phyloP scores from a whole-genome alignment of 2,888 invertebrate genomes.

The Epirrhoe tristata region DNA sequence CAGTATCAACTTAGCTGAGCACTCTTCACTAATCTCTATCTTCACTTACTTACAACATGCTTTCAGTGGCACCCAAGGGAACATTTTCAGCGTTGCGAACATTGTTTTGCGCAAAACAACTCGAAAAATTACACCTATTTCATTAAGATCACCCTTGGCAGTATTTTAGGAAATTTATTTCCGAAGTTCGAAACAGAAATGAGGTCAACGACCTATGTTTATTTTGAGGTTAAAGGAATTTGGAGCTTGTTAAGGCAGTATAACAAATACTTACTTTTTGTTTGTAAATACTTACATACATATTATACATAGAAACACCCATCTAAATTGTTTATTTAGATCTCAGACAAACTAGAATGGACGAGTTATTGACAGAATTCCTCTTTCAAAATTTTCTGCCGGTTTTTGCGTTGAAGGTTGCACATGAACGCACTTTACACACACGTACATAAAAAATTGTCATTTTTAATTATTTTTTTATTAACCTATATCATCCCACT shows the following conservation, averaged over 20 bases:
- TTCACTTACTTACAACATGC: constrained; percentile 44
- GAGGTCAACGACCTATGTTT: neutral
- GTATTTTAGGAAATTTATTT: constrained; percentile 46
- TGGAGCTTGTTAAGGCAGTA: neutral
- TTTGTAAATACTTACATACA: neutral
- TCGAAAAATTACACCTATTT: constrained; percentile 51
- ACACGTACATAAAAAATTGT: too few relatives aligned
- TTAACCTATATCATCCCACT: too few relatives aligned
- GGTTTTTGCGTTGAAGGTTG: too few relatives aligned
- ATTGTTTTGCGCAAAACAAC: constrained; percentile 51
- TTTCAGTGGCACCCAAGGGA: constrained; percentile 57
- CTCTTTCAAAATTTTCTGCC: too few relatives aligned
- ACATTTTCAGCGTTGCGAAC: constrained; percentile 52
- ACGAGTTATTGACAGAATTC: too few relatives aligned
- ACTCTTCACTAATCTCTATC: neutral
- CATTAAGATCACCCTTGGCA: constrained; percentile 48
- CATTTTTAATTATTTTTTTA: too few relatives aligned
- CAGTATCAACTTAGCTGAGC: neutral
- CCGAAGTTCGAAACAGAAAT: constrained; percentile 34
- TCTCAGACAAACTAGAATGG: neutral
- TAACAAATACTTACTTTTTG: neutral
- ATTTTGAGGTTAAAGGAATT: neutral
- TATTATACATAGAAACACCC: too few relatives aligned
- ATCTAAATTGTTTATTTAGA: neutral
- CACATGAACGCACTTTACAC: too few relatives aligned